Evolutionary conservation across 2,888 invertebrate species (phyloP).

Genomic region (Neria commutata): DNA sequence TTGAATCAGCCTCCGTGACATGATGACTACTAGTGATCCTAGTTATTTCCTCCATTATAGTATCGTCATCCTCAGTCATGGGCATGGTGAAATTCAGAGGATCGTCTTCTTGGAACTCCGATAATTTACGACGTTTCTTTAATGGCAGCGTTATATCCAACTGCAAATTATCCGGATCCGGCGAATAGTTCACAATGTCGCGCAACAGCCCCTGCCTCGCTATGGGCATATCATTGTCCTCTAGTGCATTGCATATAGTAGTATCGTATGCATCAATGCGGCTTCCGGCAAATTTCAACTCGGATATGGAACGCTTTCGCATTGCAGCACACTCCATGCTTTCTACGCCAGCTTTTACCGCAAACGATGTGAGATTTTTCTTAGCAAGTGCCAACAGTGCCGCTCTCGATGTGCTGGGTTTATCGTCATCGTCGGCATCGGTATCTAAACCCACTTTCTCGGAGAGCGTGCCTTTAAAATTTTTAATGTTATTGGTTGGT

Average conservation of each 20-base stretch:
- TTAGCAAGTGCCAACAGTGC: neutral
- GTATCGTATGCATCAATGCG: neutral
- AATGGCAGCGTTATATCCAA: conserved; percentile 8
- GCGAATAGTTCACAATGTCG: neutral
- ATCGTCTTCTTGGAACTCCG: conserved; percentile 19
- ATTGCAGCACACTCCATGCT: neutral
- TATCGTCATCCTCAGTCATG: conserved; percentile 1
- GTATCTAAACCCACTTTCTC: no score
- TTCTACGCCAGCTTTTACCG: neutral
- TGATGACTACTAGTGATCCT: neutral
- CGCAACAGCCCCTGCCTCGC: conserved; percentile 3
- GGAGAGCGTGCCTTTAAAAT: neutral
- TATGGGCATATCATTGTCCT: conserved; percentile 3
- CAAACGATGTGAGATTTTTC: neutral
- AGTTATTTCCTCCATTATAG: neutral
- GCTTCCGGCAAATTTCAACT: neutral
- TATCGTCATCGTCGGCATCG: neutral
- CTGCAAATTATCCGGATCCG: conserved; percentile 3
- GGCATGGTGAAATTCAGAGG: neutral
- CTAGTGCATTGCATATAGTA: neutral
- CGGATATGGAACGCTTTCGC: neutral
- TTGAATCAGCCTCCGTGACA: neutral
- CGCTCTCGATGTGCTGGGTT: conserved; percentile 4
- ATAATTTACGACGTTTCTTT: conserved; percentile 20
- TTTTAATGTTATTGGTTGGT: neutral